Percentiles rank a stretch among this genome's conserved stretches.
These are phyloP conservation scores for Pristionchus entomophagus DNA, from an alignment of 2,888 invertebrate genomes.

Conservation along the genomic window DNA sequence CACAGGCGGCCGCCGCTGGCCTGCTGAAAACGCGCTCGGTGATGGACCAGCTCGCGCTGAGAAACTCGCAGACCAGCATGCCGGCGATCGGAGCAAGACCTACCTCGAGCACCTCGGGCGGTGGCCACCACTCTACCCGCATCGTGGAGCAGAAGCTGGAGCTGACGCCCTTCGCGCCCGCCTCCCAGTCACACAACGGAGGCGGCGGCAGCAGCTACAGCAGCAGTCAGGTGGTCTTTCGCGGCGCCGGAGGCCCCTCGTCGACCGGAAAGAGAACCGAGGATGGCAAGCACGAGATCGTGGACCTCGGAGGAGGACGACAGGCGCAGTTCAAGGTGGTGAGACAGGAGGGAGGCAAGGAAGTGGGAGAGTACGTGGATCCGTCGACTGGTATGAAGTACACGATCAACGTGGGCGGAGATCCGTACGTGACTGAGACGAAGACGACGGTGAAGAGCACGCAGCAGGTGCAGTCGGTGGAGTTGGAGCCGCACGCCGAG, in stretches of 20 bases:
- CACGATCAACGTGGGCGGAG: constrained; percentile 75
- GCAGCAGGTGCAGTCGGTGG: constrained; percentile 75
- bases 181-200: constrained; percentile 13
- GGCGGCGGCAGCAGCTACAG: background rate
- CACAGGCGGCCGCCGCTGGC: constrained; percentile 73
- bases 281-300: constrained; percentile 67
- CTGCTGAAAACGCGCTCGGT: constrained; percentile 54
- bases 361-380: constrained; percentile 76
- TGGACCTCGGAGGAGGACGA: constrained; percentile 75
- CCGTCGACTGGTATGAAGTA: constrained; percentile 76
- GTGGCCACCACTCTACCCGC: constrained; percentile 52
- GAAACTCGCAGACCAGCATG: background rate
- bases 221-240: constrained; percentile 47
- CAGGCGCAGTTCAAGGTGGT: constrained; percentile 76
- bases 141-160: constrained; percentile 73
- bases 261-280: constrained; percentile 45
- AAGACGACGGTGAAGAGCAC: constrained; percentile 76
- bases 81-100: constrained; percentile 47
- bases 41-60: constrained; percentile 29
- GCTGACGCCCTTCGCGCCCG: constrained; percentile 69
- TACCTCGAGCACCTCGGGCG: constrained; percentile 51
- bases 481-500: constrained; percentile 76
- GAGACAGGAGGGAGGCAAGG: constrained; percentile 72
- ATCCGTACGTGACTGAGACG: constrained; percentile 76
- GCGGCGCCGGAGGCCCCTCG: constrained; percentile 33